Evolutionary conservation across 2,888 invertebrate species (phyloP).

Genomic region (Parnassius mnemosyne): DNA sequence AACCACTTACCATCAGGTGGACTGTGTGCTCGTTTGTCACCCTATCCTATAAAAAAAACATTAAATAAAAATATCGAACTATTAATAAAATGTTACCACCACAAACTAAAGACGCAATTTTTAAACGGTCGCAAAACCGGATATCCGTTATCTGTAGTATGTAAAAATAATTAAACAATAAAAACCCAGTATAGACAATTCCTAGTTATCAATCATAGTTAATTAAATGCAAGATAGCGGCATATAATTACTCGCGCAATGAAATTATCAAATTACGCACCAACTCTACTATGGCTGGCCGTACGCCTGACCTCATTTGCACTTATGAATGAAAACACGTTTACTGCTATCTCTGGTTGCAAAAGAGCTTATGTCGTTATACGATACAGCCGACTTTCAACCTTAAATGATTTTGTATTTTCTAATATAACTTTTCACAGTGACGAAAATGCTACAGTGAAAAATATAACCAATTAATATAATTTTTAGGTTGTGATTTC

Average conservation of each 20-base stretch:
- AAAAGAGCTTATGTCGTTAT: conserved; percentile 9
- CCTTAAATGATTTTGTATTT: background rate
- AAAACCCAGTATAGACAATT: background rate
- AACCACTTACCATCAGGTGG: too few relatives aligned
- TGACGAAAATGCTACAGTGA: background rate
- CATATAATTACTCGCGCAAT: conserved; percentile 2
- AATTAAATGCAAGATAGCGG: conserved; percentile 12
- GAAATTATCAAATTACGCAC: conserved; percentile 29
- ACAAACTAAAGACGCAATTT: conserved; percentile 10
- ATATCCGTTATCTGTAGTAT: conserved; percentile 13
- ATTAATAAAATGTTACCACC: too few relatives aligned
- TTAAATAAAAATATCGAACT: too few relatives aligned
- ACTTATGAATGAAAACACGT: conserved; percentile 35
- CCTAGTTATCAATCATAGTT: conserved; percentile 13
- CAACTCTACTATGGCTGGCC: conserved; percentile 31
- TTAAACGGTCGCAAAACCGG: background rate
- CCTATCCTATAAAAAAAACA: too few relatives aligned
- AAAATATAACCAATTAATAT: background rate
- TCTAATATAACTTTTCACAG: too few relatives aligned
- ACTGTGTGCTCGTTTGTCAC: too few relatives aligned
- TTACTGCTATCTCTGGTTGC: background rate
- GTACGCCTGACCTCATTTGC: conserved; percentile 33
- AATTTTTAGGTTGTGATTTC: background rate
- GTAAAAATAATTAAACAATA: conserved; percentile 10
- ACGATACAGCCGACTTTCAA: conserved; percentile 5